These are phyloP conservation scores for Rhineura floridana DNA, from an alignment of 2,113 vertebrate genomes.

Conservation along the genomic window DNA sequence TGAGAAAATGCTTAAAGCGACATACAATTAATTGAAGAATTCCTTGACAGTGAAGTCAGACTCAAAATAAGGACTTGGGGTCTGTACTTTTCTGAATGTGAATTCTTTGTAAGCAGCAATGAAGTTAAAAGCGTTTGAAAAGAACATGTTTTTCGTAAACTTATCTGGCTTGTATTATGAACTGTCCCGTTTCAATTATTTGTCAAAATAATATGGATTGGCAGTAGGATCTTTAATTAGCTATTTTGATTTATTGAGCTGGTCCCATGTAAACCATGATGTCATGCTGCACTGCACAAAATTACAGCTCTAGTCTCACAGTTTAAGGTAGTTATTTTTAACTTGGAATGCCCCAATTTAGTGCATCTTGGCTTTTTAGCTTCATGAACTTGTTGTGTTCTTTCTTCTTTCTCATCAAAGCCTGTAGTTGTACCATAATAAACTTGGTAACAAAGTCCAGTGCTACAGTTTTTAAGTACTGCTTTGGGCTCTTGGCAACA, in stretches of 20 bases:
- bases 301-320: slow-evolving; percentile 77
- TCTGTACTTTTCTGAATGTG: slow-evolving; percentile 77
- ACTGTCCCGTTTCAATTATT: slow-evolving; percentile 76
- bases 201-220: slow-evolving; percentile 74
- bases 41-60: slow-evolving; percentile 84
- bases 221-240: slow-evolving; percentile 81
- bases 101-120: slow-evolving; percentile 74
- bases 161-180: slow-evolving; percentile 77
- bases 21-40: slow-evolving; percentile 87
- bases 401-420: slow-evolving; percentile 55
- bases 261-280: slow-evolving; percentile 80
- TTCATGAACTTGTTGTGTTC: slow-evolving; percentile 61
- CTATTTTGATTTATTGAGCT: slow-evolving; percentile 79
- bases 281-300: slow-evolving; percentile 78
- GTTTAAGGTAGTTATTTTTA: slow-evolving; percentile 79
- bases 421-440: slow-evolving; percentile 46
- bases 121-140: slow-evolving; percentile 70
- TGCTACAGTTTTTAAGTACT: slow-evolving; percentile 37
- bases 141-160: slow-evolving; percentile 76
- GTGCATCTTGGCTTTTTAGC: slow-evolving; percentile 65
- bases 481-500: neutral
- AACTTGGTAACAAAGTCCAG: slow-evolving; percentile 33
- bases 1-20: slow-evolving; percentile 77
- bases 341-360: slow-evolving; percentile 65
- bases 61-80: slow-evolving; percentile 71